Base-by-base conservation (phyloP, 2,113 vertebrate species). In the Stegastes partitus region DNA sequence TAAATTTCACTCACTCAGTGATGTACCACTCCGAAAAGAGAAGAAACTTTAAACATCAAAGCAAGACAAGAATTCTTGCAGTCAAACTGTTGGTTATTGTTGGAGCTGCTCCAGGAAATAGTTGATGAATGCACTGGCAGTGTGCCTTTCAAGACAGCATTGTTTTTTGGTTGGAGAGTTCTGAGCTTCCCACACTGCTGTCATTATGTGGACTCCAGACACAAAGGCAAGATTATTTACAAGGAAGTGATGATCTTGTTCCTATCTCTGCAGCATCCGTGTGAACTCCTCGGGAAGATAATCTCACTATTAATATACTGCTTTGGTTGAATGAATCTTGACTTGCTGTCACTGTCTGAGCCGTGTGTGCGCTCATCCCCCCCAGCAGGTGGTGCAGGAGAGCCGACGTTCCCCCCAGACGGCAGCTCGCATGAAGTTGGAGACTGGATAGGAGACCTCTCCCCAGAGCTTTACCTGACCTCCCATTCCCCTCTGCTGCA, bases 341-440 rank as follows among this genome's bases (percentile, higher is more conserved):
- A 47, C 5, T 11, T 61, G 23, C 10, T 3, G 37, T 68, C 12
- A 22, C 22, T 55, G 18, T 19, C 5, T 25, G 18, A 25, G n/a
- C 22, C 67, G n/a, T 42, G 5, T 68, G 28, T 54, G 10, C 11
- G 10, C 11, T 4, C 0, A 26, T 37, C 37, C 42, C n/a, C n/a
- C 81, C 89, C 93, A 89, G 69, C 73, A 93, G 91, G 72, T 82
- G 90, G 86, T 51, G 80, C 22, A 47, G 39, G 19, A 65, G 75
- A 85, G 75, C 56, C 68, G 49, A 2, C 3, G 21, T 54, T 69
- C 19, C 50, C 50, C 19, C n/a, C 16, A 26, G 31, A 31, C 28
- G 42, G 44, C 11, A 3, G 5, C 55, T 65, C 6, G 22, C 47
- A n/a, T 28, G 1, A 65, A 55, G 57, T 28, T 57, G 4, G 57